Evolutionary conservation across 2,888 invertebrate species (phyloP).

Genomic region (Folsomia candida): DNA sequence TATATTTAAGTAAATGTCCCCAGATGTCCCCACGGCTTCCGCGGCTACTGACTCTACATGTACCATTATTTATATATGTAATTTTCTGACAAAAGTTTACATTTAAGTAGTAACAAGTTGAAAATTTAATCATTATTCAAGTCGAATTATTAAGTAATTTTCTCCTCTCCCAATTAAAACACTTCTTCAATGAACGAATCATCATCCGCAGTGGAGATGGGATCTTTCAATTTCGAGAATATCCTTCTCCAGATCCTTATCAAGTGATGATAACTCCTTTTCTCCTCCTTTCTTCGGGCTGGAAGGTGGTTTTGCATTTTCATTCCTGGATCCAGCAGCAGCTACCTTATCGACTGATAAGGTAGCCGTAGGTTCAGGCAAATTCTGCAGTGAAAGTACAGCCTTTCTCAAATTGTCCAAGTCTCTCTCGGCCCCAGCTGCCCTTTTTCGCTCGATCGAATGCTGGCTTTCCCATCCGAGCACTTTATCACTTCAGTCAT

Average conservation of each 20-base stretch:
- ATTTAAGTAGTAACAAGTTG: too few relatives aligned
- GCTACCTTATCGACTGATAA: not conserved
- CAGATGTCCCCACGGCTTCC: too few relatives aligned
- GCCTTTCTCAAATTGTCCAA: conserved; percentile 25
- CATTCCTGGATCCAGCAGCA: not conserved
- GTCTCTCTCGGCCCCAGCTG: conserved; percentile 44
- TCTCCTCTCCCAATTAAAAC: conserved; percentile 18
- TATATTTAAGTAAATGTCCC: too few relatives aligned
- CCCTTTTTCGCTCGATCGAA: conserved; percentile 44
- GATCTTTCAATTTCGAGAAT: conserved; percentile 1
- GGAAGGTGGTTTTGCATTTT: not conserved
- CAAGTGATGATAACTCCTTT: not conserved
- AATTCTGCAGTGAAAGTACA: conserved; percentile 27
- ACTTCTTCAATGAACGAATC: conserved; percentile 42
- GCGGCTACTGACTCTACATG: too few relatives aligned
- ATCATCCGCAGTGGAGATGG: conserved; percentile 29
- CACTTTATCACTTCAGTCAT: conserved; percentile 43
- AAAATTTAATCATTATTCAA: conserved; percentile 14
- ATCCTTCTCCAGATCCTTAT: not conserved
- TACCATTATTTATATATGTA: too few relatives aligned
- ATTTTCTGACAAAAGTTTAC: too few relatives aligned
- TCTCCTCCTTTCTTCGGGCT: conserved; percentile 4
- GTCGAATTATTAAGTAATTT: too few relatives aligned
- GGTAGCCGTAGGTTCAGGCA: not conserved
- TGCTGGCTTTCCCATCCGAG: conserved; percentile 45